Evolutionary conservation across 2,888 invertebrate species (phyloP).

Genomic region (Mechanitis messenoides): DNA sequence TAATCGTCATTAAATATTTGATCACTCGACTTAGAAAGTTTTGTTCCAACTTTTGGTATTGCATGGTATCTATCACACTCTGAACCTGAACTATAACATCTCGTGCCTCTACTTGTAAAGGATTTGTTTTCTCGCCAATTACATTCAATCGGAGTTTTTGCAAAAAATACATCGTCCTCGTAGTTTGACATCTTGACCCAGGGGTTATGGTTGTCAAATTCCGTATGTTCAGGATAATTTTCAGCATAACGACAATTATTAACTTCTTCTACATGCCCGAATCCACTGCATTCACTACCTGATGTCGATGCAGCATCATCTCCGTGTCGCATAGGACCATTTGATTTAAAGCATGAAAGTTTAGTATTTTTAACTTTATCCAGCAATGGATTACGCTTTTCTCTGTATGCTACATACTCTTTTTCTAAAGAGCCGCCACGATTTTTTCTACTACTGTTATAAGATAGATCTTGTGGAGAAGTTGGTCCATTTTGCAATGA

Average conservation of each 20-base stretch:
- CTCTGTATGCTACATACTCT: constrained; percentile 76
- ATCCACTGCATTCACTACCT: constrained; percentile 73
- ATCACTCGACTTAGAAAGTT: constrained; percentile 73
- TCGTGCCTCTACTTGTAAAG: constrained; percentile 58
- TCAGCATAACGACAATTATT: constrained; percentile 54
- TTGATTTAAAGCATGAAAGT: constrained; percentile 80
- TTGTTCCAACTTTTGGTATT: constrained; percentile 62
- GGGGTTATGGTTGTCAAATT: constrained; percentile 71
- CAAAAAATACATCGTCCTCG: constrained; percentile 70
- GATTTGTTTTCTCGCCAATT: constrained; percentile 64
- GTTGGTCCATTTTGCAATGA: constrained; percentile 63
- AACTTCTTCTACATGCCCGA: constrained; percentile 66
- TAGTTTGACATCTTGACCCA: constrained; percentile 70
- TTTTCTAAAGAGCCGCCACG: constrained; percentile 74
- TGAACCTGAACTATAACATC: constrained; percentile 72
- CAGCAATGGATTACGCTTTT: constrained; percentile 82
- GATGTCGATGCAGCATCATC: constrained; percentile 72
- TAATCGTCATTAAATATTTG: constrained; percentile 74
- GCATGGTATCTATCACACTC: constrained; percentile 70
- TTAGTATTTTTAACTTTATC: constrained; percentile 83
- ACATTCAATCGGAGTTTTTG: constrained; percentile 59
- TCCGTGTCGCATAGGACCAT: constrained; percentile 69
- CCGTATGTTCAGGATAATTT: constrained; percentile 60
- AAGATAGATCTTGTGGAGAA: constrained; percentile 64
- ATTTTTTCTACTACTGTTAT: constrained; percentile 67